phyloP scores from a whole-genome alignment of 2,888 invertebrate genomes.

The Campaea margaritaria region DNA sequence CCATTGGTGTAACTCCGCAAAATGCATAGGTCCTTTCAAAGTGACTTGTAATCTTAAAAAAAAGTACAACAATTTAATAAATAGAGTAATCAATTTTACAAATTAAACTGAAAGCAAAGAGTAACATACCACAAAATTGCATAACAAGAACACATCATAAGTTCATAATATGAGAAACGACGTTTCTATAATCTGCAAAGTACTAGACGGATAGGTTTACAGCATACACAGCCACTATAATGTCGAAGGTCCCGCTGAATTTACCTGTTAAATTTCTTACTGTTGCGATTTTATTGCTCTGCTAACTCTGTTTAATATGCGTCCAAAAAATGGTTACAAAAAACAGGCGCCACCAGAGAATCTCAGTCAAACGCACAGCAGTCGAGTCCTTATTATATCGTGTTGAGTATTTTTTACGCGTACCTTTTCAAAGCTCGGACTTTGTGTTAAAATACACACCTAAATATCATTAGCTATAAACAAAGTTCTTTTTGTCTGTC shows the following conservation, averaged over 20 bases:
- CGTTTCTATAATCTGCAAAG: conserved; percentile 5
- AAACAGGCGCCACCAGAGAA: conserved; percentile 82
- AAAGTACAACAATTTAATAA: too few relatives aligned
- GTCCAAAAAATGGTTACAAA: conserved; percentile 77
- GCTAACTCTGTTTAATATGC: conserved; percentile 75
- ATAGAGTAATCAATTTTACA: too few relatives aligned
- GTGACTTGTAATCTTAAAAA: too few relatives aligned
- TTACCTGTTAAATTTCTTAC: conserved; percentile 76
- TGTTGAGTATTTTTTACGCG: conserved; percentile 77
- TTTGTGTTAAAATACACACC: conserved; percentile 85
- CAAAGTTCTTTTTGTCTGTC: conserved; percentile 82
- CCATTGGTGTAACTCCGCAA: too few relatives aligned
- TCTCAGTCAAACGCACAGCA: conserved; percentile 62
- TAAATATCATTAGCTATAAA: conserved; percentile 84
- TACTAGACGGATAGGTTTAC: conserved; percentile 11
- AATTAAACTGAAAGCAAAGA: too few relatives aligned
- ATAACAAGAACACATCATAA: background rate
- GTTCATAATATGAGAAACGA: background rate
- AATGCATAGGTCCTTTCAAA: too few relatives aligned
- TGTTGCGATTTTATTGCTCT: conserved; percentile 80
- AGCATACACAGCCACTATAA: conserved; percentile 56
- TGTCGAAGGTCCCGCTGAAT: conserved; percentile 66
- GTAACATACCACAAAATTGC: too few relatives aligned
- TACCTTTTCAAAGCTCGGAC: conserved; percentile 70
- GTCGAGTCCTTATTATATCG: conserved; percentile 72